Evolutionary conservation across 2,888 invertebrate genomes (phyloP).

Genomic region (Dromius quadrimaculatus): DNA sequence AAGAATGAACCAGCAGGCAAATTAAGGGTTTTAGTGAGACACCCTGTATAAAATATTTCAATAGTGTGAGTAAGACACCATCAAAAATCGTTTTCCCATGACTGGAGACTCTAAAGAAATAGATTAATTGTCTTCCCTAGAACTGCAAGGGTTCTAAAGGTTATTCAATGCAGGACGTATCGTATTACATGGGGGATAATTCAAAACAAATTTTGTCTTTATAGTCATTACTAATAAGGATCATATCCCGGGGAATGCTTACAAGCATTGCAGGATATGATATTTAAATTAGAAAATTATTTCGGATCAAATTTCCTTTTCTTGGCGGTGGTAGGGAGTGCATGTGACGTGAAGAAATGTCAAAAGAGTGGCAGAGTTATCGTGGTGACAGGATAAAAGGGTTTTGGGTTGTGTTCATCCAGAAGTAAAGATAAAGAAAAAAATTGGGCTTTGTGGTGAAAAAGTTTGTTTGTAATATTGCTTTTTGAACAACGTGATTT

Average conservation of each 20-base stretch:
- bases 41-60: not conserved
- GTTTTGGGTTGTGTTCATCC: not conserved
- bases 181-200: slow-evolving; percentile 56
- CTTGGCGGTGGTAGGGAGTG: slow-evolving; percentile 30
- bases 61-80: not conserved
- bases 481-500: not conserved
- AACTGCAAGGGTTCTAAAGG: slow-evolving; percentile 57
- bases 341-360: slow-evolving; percentile 44
- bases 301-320: slow-evolving; percentile 55
- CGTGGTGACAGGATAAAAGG: slow-evolving; percentile 23
- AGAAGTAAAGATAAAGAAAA: slow-evolving; percentile 11
- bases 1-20: not conserved
- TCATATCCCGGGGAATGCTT: not conserved
- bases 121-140: slow-evolving; percentile 51
- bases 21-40: not conserved
- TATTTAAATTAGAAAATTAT: slow-evolving; percentile 57
- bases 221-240: not conserved
- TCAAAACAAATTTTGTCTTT: not conserved
- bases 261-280: slow-evolving; percentile 52
- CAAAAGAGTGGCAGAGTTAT: slow-evolving; percentile 27
- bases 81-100: slow-evolving; percentile 52
- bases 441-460: not conserved
- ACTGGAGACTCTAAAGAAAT: slow-evolving; percentile 49
- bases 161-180: slow-evolving; percentile 56
- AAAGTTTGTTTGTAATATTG: not conserved